Base-by-base conservation (phyloP, 2,113 vertebrate genomes). In the Lycocorax pyrrhopterus region DNA sequence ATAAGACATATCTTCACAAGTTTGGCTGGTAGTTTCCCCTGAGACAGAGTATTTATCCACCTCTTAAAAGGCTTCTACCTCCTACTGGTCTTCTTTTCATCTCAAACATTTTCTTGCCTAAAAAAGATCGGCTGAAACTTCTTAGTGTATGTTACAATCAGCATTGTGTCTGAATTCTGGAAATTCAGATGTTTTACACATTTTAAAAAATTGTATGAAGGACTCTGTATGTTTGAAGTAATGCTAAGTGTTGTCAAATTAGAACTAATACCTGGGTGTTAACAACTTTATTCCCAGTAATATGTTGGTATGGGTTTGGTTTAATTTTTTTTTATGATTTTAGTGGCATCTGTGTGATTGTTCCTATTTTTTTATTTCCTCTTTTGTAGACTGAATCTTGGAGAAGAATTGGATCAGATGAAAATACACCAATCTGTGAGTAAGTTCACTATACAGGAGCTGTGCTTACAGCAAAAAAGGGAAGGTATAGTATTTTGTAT, bases 331-430 rank as follows among this genome's bases (percentile, higher is more conserved):
- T 76, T 1, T 32, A 46, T 79, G 1, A 12, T 51, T 71, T 94
- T 88, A 56, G 33, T 74, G 35, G 20, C 6, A 5, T 74, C 23
- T 75, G 0, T 44, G 46, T 87, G 27, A 58, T 81, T 88, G 14
- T 90, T 85, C 17, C 39, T 96, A 83, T 29, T 26, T 58, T 74
- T 84, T 89, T 30, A 67, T 82, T 91, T 97, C 18, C 58, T n/a
- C 35, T 95, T 93, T 95, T 63, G 27, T 97, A 99, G 99, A 81
- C 94, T 98, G 18, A 96, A 97, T 85, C 97, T 99, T 90, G 98
- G 99, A 87, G 98, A 99, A 96, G 97, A 99, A 88, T 87, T 99
- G 93, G 97, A 99, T 97, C 95, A 98, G 77, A 94, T 98, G 75
- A 98, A 98, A 94, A 98, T 98, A 67, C 94, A 97, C 75, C 84